A percentile compares a stretch with the other conserved stretches of the same genome.
These are phyloP conservation scores for Propsilocerus akamusi DNA, from an alignment of 1,140 invertebrate species.

Conservation along the genomic window DNA sequence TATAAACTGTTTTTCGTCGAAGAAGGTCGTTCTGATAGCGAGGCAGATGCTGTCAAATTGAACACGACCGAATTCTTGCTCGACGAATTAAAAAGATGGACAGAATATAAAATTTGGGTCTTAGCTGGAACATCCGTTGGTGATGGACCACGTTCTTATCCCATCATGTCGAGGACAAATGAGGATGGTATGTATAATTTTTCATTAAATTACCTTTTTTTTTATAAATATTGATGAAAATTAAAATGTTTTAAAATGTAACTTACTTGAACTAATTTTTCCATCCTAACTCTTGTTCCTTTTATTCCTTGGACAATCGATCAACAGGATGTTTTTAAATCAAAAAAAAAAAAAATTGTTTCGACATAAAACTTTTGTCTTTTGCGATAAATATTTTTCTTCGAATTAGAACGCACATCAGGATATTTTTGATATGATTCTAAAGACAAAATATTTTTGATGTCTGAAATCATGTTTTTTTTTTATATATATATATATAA, in stretches of 20 bases:
- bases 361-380: neutral
- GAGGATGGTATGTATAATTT: constrained; percentile 89
- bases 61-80: constrained; percentile 60
- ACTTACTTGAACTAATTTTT: constrained; percentile 2
- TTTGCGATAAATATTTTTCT: neutral
- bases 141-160: constrained; percentile 74
- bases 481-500: neutral
- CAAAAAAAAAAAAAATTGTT: constrained; percentile 3
- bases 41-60: constrained; percentile 50
- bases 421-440: neutral
- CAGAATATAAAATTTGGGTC: constrained; percentile 89
- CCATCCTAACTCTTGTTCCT: constrained; percentile 1
- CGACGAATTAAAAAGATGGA: constrained; percentile 84
- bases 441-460: constrained; percentile 1
- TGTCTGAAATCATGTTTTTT: constrained; percentile 2
- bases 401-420: neutral
- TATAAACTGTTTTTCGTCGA: constrained; percentile 86
- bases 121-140: constrained; percentile 83
- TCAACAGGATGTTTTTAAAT: constrained; percentile 3
- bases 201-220: neutral
- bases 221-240: neutral
- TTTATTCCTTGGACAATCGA: neutral
- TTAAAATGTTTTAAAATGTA: neutral
- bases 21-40: constrained; percentile 58
- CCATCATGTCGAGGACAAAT: constrained; percentile 79